Evolutionary conservation across 2,113 vertebrate species (phyloP), one percentile per base, ranked within the genome.

Genomic region (Baryphthengus martii): DNA sequence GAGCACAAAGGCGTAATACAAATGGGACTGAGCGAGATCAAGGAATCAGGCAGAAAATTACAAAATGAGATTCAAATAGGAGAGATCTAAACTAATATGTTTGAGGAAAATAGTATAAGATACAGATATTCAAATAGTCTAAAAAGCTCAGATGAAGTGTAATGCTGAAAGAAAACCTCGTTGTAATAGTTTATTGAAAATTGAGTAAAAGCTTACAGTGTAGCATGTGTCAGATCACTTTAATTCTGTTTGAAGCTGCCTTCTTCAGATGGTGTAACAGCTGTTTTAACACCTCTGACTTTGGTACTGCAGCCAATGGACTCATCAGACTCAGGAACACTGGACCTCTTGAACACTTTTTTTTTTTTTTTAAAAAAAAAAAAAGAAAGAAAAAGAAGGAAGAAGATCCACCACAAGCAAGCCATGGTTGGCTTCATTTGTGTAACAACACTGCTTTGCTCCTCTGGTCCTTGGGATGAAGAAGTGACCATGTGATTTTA

Each of bases 41-140:
- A 88, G 59, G 93, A 88, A 81, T 79, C 85, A 95, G 67, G 53
- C 52, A 95, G 83, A 91, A 97, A 94, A 97, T 92, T 90, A 74
- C 66, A 95, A 95, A 95, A 94, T 76, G 39, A 90, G 73, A 56
- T 96, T 93, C 81, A 88, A 88, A 91, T 65, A 71, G 25, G 62
- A 93, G 93, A 95, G 96, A 90, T 89, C 85, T 79, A 95, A 96
- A 94, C 83, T 82, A 93, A 74, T 63, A 29, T 58, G 19, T 93
- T 66, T 88, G 61, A 95, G 74, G 55, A 94, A 95, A 95, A 94
- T 73, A 90, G 74, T 67, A 19, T 76, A 67, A 93, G 82, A 61
- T 56, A 67, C 18, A 53, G 61, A 67, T 77, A 83, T 70, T 89
- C 63, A 63, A 42, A 72, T 24, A 45, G 24, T 33, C 39, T 53